Percentiles rank a stretch among this genome's conserved stretches.
Evolutionary conservation across 2,888 invertebrate genomes (phyloP).

Genomic region (Gibbula magus): DNA sequence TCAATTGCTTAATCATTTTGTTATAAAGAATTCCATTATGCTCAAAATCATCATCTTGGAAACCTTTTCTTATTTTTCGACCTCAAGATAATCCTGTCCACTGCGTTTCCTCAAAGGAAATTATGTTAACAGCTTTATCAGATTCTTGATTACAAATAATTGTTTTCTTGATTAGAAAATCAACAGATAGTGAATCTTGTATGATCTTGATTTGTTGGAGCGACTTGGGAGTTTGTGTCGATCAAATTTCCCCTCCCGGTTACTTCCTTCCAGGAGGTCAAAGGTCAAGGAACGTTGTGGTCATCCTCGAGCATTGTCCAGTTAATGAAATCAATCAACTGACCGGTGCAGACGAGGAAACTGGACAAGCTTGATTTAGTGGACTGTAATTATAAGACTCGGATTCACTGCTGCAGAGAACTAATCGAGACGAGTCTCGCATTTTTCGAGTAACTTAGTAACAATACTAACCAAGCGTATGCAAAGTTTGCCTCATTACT

Average conservation of each 20-base stretch:
- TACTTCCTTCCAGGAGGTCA: neutral
- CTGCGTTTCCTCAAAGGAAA: neutral
- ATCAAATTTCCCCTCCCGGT: neutral
- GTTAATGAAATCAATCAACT: constrained; percentile 5
- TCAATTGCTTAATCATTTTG: too few relatives aligned
- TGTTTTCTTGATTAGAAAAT: constrained; percentile 13
- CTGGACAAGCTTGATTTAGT: neutral
- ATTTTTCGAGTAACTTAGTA: neutral
- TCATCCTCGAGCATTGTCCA: constrained; percentile 2
- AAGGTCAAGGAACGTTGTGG: neutral
- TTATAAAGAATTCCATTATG: too few relatives aligned
- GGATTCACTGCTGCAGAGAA: neutral
- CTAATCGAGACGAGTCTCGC: neutral
- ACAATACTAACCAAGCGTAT: neutral
- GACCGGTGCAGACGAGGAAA: neutral
- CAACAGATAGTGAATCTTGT: neutral
- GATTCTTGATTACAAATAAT: constrained; percentile 10
- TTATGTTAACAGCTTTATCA: neutral
- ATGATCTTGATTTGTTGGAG: constrained; percentile 10
- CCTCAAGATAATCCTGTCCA: too few relatives aligned
- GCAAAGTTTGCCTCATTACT: neutral
- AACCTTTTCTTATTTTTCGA: too few relatives aligned
- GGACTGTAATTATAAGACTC: constrained; percentile 1
- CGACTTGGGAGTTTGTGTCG: neutral
- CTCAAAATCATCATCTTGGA: too few relatives aligned